Conservation (phyloP, 1,140 invertebrate genomes). For the Agraylea sexmaculata region DNA sequence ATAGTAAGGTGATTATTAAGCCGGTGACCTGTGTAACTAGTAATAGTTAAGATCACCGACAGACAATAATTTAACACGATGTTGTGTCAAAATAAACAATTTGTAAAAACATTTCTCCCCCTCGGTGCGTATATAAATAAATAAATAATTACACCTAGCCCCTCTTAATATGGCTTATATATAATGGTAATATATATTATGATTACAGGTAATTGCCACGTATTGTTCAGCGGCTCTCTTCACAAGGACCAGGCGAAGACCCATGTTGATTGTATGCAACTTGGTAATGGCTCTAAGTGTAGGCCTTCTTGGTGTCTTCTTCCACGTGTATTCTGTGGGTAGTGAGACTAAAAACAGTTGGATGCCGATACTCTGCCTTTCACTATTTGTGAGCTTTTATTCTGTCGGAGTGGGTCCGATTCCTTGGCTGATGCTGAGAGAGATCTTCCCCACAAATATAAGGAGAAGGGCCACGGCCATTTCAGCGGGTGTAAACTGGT, state of each 20-base stretch:
- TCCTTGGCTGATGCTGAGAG: conserved; percentile 54
- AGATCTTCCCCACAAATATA: conserved; percentile 51
- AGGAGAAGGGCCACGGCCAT: conserved; percentile 51
- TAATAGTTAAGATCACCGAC: too few relatives aligned
- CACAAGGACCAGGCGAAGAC: conserved; percentile 56
- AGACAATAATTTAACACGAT: too few relatives aligned
- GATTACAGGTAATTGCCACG: conserved; percentile 59
- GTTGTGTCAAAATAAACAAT: too few relatives aligned
- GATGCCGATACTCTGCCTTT: conserved; percentile 33
- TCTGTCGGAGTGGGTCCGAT: conserved; percentile 45
- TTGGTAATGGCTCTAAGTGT: conserved; percentile 47
- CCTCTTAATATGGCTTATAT: too few relatives aligned
- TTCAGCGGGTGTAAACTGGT: conserved; percentile 55
- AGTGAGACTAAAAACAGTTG: conserved; percentile 29
- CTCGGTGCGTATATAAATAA: too few relatives aligned
- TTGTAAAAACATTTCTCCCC: too few relatives aligned
- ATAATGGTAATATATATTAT: too few relatives aligned
- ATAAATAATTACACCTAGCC: too few relatives aligned
- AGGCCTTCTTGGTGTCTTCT: conserved; percentile 48
- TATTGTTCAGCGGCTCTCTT: conserved; percentile 57
- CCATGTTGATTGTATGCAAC: conserved; percentile 55
- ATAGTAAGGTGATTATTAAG: too few relatives aligned
- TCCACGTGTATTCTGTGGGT: conserved; percentile 40
- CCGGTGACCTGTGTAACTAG: too few relatives aligned
- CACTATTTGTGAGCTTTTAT: conserved; percentile 33